Evolutionary conservation across 64 coral and sea anemone genomes (phyloP).

Genomic region (Stichodactyla helianthus): DNA sequence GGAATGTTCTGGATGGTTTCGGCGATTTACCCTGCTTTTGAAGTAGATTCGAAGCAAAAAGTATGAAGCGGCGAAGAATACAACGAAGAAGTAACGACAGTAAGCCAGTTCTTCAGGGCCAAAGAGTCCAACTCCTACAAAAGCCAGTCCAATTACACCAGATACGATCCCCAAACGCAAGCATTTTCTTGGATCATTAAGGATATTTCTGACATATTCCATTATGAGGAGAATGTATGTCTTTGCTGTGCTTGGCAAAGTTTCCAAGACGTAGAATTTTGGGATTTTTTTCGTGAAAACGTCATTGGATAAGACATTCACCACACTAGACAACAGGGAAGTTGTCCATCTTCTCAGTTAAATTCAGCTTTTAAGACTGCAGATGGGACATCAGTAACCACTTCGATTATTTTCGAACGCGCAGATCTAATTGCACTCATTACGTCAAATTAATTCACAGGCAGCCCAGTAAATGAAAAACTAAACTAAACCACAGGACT

Average conservation of each 20-base stretch:
- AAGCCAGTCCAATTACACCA: not conserved
- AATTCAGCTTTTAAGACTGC: too few species aligned
- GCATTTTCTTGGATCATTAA: not conserved
- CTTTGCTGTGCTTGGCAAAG: not conserved
- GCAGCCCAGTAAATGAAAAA: too few species aligned
- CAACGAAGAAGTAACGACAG: not conserved
- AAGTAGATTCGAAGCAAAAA: not conserved
- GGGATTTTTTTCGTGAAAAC: too few species aligned
- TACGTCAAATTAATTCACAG: too few species aligned
- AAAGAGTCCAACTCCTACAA: not conserved
- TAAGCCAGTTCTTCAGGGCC: not conserved
- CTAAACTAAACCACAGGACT: too few species aligned
- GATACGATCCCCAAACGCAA: not conserved
- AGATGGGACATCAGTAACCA: too few species aligned
- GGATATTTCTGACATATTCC: not conserved
- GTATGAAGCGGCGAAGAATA: not conserved
- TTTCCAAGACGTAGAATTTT: not conserved
- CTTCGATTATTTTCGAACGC: too few species aligned
- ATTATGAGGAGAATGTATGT: not conserved
- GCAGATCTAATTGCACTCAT: too few species aligned
- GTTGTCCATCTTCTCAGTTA: too few species aligned
- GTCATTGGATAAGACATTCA: too few species aligned
- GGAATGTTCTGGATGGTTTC: not conserved
- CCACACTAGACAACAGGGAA: too few species aligned
- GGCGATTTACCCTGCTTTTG: not conserved